phyloP scores from a whole-genome alignment of 1,140 invertebrate genomes.

The Ceratina japonica region DNA sequence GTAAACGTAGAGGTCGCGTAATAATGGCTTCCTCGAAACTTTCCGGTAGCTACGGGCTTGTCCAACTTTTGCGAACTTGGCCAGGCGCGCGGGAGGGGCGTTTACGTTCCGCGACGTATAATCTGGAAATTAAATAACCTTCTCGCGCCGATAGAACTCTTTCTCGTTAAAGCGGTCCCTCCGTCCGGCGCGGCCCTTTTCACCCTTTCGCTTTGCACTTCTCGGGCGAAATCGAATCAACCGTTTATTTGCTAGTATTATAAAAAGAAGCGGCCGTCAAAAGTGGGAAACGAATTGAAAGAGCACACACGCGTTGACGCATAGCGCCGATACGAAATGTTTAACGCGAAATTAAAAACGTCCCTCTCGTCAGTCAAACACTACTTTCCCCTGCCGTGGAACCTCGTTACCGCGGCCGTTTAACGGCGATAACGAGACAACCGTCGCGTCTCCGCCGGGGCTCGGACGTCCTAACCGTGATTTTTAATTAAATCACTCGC shows the following conservation, averaged over 20 bases:
- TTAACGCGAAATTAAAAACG: slow-evolving; percentile 44
- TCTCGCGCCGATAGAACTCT: neutral
- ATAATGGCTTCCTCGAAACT: slow-evolving; percentile 23
- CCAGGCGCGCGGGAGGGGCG: neutral
- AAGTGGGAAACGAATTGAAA: neutral
- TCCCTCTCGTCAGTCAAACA: slow-evolving; percentile 6
- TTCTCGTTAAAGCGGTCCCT: neutral
- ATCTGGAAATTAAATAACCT: slow-evolving; percentile 38
- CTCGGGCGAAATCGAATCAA: neutral
- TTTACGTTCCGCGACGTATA: slow-evolving; percentile 20
- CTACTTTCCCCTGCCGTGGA: neutral
- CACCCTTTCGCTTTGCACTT: neutral
- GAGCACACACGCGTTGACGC: neutral
- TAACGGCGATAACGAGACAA: slow-evolving; percentile 39
- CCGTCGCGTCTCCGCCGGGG: neutral
- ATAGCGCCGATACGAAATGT: neutral
- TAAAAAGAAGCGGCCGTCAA: neutral
- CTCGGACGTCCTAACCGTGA: slow-evolving; percentile 22
- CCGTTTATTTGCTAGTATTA: neutral
- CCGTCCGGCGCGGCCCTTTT: neutral
- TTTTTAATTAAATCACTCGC: slow-evolving; percentile 48
- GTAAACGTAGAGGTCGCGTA: neutral
- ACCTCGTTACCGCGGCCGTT: slow-evolving; percentile 24
- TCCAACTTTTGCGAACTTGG: slow-evolving; percentile 25
- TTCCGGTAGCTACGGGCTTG: neutral